Evolutionary conservation across 2,797 vertebrate genomes (phyloP), one percentile per base, ranked within the genome.

Genomic region (Rhinogobio ventralis): DNA sequence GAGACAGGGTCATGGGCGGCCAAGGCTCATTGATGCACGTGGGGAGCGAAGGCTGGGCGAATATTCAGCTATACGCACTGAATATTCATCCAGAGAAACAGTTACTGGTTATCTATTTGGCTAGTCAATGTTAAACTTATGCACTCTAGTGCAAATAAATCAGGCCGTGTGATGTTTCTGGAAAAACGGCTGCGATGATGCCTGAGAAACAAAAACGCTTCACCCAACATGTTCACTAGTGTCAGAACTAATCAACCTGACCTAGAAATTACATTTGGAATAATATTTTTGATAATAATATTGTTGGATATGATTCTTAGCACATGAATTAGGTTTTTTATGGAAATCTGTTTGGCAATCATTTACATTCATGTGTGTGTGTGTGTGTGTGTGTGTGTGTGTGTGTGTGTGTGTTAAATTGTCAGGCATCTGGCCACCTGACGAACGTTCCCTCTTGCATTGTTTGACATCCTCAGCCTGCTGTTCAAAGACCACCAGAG

Each of bases 391-490:
- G 45, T 55, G 7, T 57, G 7, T 82, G 67, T 45, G 36, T 60
- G 36, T 30, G 53, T 73, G 64, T 64, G 39, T 46, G 69, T n/a
- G 25, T 64, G 69, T 46, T 17, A n/a, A n/a, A n/a, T 57, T 10
- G 23, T n/a, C 55, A n/a, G 57, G 57, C 57, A 60, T 60, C 57
- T 25, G 45, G 30, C 11, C 83, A 78, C 73, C 78, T 81, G 84
- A 64, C 17, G 46, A 57, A 23, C 20, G 7, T 45, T 80, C 13
- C 60, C 45, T 64, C 6, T 23, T 71, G 74, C 15, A 36, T 55
- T 77, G 64, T 76, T 42, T 83, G 73, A 67, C 73, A 68, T 77
- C 33, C 68, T 51, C 55, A 42, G 42, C 83, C n/a, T 30, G 53
- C 39, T 49, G 46, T 81, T 45, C 19, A 20, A 64, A 33, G 42